phyloP scores from a whole-genome alignment of 2,888 invertebrate genomes.

The Ectemnius lituratus region DNA sequence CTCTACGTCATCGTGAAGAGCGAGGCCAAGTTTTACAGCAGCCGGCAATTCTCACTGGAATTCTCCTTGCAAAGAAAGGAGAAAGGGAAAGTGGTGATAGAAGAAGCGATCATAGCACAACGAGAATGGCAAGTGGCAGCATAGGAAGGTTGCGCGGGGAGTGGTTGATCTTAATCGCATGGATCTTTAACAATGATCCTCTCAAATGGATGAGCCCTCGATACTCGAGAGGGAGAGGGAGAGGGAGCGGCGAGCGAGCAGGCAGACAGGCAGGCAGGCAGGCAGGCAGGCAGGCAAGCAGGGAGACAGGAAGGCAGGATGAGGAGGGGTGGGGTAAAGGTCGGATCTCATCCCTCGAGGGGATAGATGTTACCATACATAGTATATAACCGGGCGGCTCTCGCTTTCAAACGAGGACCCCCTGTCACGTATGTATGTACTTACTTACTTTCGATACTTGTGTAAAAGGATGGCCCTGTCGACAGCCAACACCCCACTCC shows the following conservation, averaged over 20 bases:
- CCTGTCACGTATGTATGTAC: slow-evolving; percentile 42
- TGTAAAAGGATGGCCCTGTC: slow-evolving; percentile 27
- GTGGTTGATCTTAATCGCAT: slow-evolving; percentile 71
- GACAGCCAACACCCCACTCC: slow-evolving; percentile 41
- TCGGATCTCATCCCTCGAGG: slow-evolving; percentile 59
- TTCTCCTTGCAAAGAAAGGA: not conserved
- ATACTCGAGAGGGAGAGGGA: slow-evolving; percentile 58
- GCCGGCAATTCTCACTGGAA: no score
- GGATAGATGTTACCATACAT: slow-evolving; percentile 60
- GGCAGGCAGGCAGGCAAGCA: no score
- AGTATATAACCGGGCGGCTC: slow-evolving; percentile 13
- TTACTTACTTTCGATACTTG: slow-evolving; percentile 41
- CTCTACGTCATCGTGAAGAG: no score
- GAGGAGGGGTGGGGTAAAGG: slow-evolving; percentile 44
- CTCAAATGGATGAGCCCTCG: slow-evolving; percentile 71
- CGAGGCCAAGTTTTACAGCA: no score
- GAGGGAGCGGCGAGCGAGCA: no score
- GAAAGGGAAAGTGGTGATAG: not conserved
- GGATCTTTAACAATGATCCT: slow-evolving; percentile 71
- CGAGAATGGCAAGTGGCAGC: slow-evolving; percentile 54
- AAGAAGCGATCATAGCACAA: slow-evolving; percentile 42
- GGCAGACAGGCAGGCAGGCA: no score
- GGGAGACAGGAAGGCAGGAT: no score
- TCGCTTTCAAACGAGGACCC: slow-evolving; percentile 35
- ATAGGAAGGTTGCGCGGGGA: slow-evolving; percentile 9